Percentiles rank a stretch among this genome's conserved stretches.
phyloP scores from a whole-genome alignment of 1,140 invertebrate genomes.

The Oreohelix idahoensis region DNA sequence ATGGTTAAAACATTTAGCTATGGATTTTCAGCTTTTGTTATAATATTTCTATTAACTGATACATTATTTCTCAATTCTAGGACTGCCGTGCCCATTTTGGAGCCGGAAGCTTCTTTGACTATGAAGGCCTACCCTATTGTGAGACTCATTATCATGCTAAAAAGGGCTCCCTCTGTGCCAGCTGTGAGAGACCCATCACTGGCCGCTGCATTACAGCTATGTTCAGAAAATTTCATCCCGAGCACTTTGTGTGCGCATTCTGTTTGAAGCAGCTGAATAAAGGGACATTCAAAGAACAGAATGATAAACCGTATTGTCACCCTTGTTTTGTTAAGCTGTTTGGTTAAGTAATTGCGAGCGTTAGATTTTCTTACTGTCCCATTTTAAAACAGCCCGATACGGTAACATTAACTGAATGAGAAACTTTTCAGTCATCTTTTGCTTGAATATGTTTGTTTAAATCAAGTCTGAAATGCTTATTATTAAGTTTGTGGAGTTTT shows the following conservation, averaged over 20 bases:
- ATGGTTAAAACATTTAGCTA: too few species aligned
- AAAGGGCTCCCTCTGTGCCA: conserved; percentile 94
- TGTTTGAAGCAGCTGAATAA: conserved; percentile 98
- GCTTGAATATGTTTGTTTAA: too few species aligned
- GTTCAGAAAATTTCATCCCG: conserved; percentile 98
- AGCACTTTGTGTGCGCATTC: conserved; percentile 98
- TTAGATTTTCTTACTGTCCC: too few species aligned
- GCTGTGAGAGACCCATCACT: conserved; percentile 94
- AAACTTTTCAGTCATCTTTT: too few species aligned
- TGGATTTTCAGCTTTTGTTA: too few species aligned
- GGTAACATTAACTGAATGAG: too few species aligned
- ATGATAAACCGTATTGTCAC: conserved; percentile 98
- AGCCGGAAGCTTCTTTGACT: conserved; percentile 94
- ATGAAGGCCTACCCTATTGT: conserved; percentile 96
- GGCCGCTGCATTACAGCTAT: conserved; percentile 98
- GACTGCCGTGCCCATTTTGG: conserved; percentile 92
- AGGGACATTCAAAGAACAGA: conserved; percentile 92
- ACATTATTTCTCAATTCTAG: too few species aligned
- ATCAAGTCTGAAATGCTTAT: too few species aligned
- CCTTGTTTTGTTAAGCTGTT: conserved; percentile 97
- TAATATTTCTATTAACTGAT: too few species aligned
- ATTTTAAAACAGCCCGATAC: too few species aligned
- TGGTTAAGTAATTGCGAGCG: conserved; percentile 73
- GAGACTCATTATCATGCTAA: conserved; percentile 98
- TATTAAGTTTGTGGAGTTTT: too few species aligned